phyloP scores from a whole-genome alignment of 2,113 vertebrate species.

The Gasterosteus nipponicus region DNA sequence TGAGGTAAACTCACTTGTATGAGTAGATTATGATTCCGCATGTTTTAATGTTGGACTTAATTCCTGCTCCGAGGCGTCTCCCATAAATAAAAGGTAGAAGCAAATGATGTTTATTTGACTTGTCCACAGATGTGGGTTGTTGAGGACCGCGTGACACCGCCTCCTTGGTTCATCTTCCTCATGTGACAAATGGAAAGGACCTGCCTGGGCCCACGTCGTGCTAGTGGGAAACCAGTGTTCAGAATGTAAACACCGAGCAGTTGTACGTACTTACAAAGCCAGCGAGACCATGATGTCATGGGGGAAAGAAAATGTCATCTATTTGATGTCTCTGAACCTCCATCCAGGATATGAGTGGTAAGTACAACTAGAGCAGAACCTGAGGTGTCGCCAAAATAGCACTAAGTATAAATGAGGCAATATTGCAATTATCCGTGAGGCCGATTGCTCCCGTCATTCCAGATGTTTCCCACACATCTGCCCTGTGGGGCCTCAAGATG shows the following conservation, averaged over 20 bases:
- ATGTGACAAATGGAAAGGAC: constrained; percentile 12
- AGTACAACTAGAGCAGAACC: constrained; percentile 33
- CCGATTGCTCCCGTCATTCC: constrained; percentile 34
- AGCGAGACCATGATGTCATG: constrained; percentile 7
- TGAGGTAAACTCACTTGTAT: background rate
- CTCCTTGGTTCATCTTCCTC: background rate
- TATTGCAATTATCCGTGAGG: constrained; percentile 40
- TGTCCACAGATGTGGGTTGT: background rate
- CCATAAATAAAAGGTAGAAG: background rate
- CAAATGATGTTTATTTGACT: background rate
- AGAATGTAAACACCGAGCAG: constrained; percentile 31
- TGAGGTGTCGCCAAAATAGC: constrained; percentile 44
- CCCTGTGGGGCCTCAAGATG: constrained; percentile 53
- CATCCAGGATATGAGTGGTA: background rate
- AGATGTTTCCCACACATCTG: constrained; percentile 61
- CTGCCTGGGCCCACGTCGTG: constrained; percentile 5
- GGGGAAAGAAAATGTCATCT: constrained; percentile 27
- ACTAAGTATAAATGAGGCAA: constrained; percentile 44
- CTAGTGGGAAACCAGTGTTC: background rate
- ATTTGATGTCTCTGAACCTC: constrained; percentile 32
- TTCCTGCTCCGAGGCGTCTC: background rate
- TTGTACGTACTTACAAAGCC: constrained; percentile 12
- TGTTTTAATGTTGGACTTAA: too few species aligned
- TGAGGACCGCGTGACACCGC: background rate
- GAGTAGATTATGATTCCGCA: too few species aligned